A percentile compares a stretch with the other conserved stretches of the same genome.
These are phyloP conservation scores for Drepanosiphum platanoidis DNA, from an alignment of 2,888 invertebrate genomes.

Conservation along the genomic window DNA sequence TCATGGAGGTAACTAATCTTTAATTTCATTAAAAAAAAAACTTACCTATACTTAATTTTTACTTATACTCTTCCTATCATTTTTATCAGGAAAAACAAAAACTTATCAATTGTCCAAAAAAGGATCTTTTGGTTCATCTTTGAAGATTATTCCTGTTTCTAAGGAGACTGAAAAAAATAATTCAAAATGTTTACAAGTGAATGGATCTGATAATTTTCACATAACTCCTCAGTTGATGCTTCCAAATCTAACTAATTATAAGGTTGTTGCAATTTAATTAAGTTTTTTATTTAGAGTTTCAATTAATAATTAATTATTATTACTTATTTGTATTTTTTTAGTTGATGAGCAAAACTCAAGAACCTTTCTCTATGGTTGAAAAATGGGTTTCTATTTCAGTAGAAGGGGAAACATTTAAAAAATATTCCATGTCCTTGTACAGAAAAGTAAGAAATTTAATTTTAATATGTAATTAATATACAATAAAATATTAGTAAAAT, in stretches of 20 bases:
- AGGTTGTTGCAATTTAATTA: conserved; percentile 69
- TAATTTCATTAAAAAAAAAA: background rate
- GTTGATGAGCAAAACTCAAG: conserved; percentile 74
- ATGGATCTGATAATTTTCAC: conserved; percentile 75
- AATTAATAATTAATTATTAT: background rate
- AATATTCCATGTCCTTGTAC: conserved; percentile 88
- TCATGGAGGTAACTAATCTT: conserved; percentile 76
- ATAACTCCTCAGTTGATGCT: conserved; percentile 81
- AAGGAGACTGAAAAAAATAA: conserved; percentile 78
- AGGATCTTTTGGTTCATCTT: conserved; percentile 76
- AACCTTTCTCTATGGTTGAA: conserved; percentile 77
- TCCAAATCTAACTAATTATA: conserved; percentile 82
- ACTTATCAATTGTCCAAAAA: conserved; percentile 81
- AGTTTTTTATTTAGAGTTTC: background rate
- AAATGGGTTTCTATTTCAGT: conserved; percentile 80
- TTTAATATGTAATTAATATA: background rate
- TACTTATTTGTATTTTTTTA: conserved; percentile 66
- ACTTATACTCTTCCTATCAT: background rate
- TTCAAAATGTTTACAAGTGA: conserved; percentile 83
- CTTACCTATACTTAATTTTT: background rate
- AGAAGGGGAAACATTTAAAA: conserved; percentile 83
- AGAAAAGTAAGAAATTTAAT: conserved; percentile 70
- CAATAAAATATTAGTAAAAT: too few relatives aligned
- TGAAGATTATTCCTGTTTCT: conserved; percentile 88
- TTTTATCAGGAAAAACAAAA: conserved; percentile 79